A percentile compares a stretch with the other conserved stretches of the same genome.
phyloP scores from a whole-genome alignment of 2,113 vertebrate species.

The Puma concolor region DNA sequence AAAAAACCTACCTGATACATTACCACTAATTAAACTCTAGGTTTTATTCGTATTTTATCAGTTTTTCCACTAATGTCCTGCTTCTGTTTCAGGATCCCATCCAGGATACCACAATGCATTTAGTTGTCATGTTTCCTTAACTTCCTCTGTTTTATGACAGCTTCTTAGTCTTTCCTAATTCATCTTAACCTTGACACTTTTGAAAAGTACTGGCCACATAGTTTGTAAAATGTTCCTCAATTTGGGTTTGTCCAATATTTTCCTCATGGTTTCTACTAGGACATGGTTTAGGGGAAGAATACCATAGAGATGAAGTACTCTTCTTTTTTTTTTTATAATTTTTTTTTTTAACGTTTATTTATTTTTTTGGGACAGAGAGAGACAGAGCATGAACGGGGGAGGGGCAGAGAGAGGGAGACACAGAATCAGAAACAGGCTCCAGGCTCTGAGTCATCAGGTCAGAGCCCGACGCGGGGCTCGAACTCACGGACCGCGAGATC shows the following conservation, averaged over 20 bases:
- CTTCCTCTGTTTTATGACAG: not conserved
- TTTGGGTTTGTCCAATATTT: not conserved
- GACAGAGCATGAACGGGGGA: too few species aligned
- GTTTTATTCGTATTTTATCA: not conserved
- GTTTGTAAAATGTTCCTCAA: not conserved
- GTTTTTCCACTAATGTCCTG: not conserved
- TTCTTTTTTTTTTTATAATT: too few species aligned
- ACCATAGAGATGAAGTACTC: too few species aligned
- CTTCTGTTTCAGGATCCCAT: not conserved
- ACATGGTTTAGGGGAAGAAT: not conserved
- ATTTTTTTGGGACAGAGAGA: too few species aligned
- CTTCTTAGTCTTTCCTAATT: not conserved
- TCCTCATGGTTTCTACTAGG: not conserved
- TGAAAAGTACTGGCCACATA: not conserved
- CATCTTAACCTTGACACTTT: not conserved
- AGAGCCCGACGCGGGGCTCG: too few species aligned
- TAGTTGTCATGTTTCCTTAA: accelerated
- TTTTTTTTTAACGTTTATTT: too few species aligned
- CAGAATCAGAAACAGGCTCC: too few species aligned
- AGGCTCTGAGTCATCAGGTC: too few species aligned
- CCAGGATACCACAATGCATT: not conserved
- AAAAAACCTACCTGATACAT: not conserved
- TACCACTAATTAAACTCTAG: not conserved
- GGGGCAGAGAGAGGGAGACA: too few species aligned
- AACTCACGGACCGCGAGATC: too few species aligned